Evolutionary conservation across 2,113 vertebrate species (phyloP), one percentile per base, ranked within the genome.

Genomic region (Pitta sordida): DNA sequence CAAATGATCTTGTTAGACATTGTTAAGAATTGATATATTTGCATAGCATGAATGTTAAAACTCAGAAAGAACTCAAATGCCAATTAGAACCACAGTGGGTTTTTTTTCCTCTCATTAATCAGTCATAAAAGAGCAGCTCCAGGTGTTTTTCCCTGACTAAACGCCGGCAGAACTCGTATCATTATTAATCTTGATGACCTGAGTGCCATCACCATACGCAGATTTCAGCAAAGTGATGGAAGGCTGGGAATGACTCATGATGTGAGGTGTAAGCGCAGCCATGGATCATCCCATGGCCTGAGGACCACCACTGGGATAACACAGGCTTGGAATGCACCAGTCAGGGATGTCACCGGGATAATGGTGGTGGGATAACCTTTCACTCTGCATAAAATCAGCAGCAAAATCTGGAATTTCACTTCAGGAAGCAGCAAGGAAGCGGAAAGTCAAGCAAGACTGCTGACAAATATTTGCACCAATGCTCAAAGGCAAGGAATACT

Each of bases 31-130:
- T 46, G 95, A 94, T 76, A 43, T 73, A 88, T 96, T 95, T 97
- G 96, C 97, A 97, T 95, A 83, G 92, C 95, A 88, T 93, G 92
- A 97, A 97, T 97, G 95, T 95, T 95, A 97, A 97, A 95, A 85
- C 96, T 90, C 83, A 30, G 90, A 95, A 91, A 88, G 94, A 68
- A 63, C 95, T 95, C 95, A 93, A 88, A 91, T 13, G 37, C 96
- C 96, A 92, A 92, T 94, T 93, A 97, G 78, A 80, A 21, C 88
- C 93, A 49, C 22, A 0, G n/a, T 15, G 3, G n/a, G 4, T 30
- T 73, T 55, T 55, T 8, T 55, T 3, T 80, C 85, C 91, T 88
- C 93, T 96, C 95, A 96, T 97, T 96, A 97, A 97, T 97, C 96
- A 97, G 96, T 86, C 96, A 93, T 26, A 58, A 90, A 91, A 83